Percentiles rank a stretch among this genome's conserved stretches.
Conservation (phyloP, 2,888 invertebrate genomes). For the Acleris laterana region DNA sequence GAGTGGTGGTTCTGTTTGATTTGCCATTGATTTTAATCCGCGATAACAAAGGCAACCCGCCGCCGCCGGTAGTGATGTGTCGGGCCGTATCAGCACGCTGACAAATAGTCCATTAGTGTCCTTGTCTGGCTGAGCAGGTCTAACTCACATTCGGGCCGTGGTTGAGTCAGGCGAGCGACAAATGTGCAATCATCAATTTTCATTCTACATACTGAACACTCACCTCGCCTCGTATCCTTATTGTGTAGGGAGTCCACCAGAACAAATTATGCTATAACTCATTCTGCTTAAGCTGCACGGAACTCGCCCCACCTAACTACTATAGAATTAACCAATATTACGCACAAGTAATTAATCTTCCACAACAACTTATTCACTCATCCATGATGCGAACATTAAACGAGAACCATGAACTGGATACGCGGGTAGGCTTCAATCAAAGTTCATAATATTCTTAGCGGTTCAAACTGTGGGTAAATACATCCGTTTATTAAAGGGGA, state of each 20-base stretch:
- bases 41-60: background rate
- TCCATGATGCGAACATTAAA: background rate
- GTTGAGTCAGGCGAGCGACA: slow-evolving; percentile 44
- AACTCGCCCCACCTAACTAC: slow-evolving; percentile 45
- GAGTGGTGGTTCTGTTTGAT: too few relatives aligned
- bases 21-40: background rate
- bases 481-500: too few relatives aligned
- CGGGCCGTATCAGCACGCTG: slow-evolving; percentile 12
- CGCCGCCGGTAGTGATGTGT: background rate
- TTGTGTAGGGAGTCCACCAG: slow-evolving; percentile 52
- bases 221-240: slow-evolving; percentile 57
- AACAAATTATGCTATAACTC: slow-evolving; percentile 68
- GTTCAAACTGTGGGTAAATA: too few relatives aligned
- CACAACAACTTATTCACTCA: background rate
- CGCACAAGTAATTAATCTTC: slow-evolving; percentile 32
- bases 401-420: background rate
- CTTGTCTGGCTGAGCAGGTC: slow-evolving; percentile 28
- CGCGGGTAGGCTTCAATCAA: too few relatives aligned
- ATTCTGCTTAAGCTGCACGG: slow-evolving; percentile 51
- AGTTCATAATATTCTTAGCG: too few relatives aligned
- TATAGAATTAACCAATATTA: slow-evolving; percentile 38
- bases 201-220: slow-evolving; percentile 54
- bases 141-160: slow-evolving; percentile 31
- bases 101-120: slow-evolving; percentile 39
- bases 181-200: slow-evolving; percentile 56